phyloP scores from a whole-genome alignment of 2,888 invertebrate species.

The Napeogenes sylphis region DNA sequence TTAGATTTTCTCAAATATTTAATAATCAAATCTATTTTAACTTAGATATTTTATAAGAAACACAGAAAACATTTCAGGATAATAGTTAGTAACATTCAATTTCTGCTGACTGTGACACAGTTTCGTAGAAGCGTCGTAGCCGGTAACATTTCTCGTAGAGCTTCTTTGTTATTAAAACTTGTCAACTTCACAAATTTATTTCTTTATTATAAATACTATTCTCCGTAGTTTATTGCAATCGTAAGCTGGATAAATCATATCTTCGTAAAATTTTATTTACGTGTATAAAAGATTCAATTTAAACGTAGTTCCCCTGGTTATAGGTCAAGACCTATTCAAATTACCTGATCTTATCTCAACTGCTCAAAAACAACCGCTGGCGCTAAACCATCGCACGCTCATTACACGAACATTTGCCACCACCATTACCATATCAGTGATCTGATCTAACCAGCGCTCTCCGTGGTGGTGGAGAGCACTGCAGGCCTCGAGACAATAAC shows the following conservation, averaged over 20 bases:
- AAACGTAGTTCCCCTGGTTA: no score
- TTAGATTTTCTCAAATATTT: no score
- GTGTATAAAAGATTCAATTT: no score
- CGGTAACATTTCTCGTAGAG: background rate
- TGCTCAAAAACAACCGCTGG: conserved; percentile 35
- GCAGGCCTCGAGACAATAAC: conserved; percentile 59
- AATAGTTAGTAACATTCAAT: background rate
- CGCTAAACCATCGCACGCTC: conserved; percentile 61
- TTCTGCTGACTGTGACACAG: conserved; percentile 1
- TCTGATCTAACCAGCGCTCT: conserved; percentile 64
- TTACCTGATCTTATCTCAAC: no score
- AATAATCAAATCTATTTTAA: no score
- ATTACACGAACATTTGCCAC: conserved; percentile 68
- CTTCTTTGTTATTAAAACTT: background rate
- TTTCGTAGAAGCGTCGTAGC: conserved; percentile 7
- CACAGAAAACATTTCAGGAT: no score
- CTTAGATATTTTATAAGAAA: no score
- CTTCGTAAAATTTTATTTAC: no score
- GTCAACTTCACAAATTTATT: background rate
- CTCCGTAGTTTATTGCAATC: no score
- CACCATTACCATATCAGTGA: conserved; percentile 68
- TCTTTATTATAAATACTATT: background rate
- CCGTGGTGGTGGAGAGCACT: conserved; percentile 23
- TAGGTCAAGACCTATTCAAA: no score
- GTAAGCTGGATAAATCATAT: no score